Evolutionary conservation across 2,113 vertebrate species (phyloP).

Genomic region (Megaceryle maxima): DNA sequence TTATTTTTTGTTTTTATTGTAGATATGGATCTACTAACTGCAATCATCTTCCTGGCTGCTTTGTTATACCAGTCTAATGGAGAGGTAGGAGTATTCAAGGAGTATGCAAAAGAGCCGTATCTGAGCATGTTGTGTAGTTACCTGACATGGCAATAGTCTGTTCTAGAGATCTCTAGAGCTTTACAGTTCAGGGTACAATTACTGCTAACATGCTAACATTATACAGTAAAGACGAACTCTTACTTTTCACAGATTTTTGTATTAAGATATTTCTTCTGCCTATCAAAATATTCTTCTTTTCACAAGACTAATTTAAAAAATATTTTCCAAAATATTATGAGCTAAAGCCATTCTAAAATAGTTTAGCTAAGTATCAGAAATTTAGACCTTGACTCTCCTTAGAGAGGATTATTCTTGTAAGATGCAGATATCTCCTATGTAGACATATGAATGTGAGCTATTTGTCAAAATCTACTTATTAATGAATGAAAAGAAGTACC

Average conservation of each 20-base stretch:
- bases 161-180: neutral
- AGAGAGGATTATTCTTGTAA: neutral
- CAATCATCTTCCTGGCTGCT: neutral
- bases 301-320: neutral
- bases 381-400: neutral
- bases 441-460: neutral
- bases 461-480: neutral
- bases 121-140: neutral
- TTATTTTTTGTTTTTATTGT: neutral
- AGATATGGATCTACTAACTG: conserved; percentile 21
- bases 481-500: neutral
- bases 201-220: neutral
- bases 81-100: conserved; percentile 15
- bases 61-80: neutral
- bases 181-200: neutral
- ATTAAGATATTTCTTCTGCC: neutral
- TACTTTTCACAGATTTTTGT: neutral
- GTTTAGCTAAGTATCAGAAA: neutral
- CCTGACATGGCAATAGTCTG: neutral
- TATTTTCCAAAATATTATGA: neutral
- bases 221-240: neutral
- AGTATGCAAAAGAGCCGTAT: neutral
- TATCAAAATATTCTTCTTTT: neutral
- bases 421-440: neutral
- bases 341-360: neutral